Evolutionary conservation across 2,888 invertebrate species (phyloP).

Genomic region (Dichetophora obliterata): DNA sequence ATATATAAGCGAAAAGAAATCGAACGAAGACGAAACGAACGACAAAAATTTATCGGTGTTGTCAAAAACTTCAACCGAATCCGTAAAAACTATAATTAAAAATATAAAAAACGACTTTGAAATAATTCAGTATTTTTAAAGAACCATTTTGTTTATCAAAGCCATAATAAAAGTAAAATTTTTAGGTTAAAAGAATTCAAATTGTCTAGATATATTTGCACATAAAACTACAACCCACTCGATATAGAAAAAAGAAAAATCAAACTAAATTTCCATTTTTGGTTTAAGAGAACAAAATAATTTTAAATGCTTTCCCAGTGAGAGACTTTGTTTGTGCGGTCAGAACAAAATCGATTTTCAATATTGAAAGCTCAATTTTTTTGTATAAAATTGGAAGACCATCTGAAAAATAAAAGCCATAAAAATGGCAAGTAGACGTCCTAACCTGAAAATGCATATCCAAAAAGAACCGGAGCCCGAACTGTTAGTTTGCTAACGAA

Average conservation of each 20-base stretch:
- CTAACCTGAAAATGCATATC: conserved; percentile 72
- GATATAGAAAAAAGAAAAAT: conserved; percentile 7
- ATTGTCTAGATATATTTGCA: conserved; percentile 24
- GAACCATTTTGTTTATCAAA: conserved; percentile 2
- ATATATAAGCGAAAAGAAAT: conserved; percentile 35
- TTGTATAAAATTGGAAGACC: background rate
- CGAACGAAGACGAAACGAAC: conserved; percentile 52
- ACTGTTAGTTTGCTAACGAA: conserved; percentile 45
- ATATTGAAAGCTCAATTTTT: background rate
- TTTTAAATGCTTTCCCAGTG: background rate
- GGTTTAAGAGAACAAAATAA: conserved; percentile 1
- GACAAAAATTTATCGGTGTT: conserved; percentile 48
- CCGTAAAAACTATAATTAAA: background rate
- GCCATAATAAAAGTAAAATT: conserved; percentile 36
- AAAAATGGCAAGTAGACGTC: conserved; percentile 59
- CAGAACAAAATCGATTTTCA: background rate
- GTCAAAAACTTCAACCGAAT: conserved; percentile 44
- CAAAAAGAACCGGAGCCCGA: conserved; percentile 70
- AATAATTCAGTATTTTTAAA: background rate
- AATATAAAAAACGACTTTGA: background rate
- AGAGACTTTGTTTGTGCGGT: background rate
- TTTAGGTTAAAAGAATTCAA: conserved; percentile 40
- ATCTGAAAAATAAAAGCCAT: background rate
- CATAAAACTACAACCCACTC: conserved; percentile 39
- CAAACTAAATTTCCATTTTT: conserved; percentile 5